These are phyloP conservation scores for Malacosoma neustria DNA, from an alignment of 2,888 invertebrate genomes.

Conservation along the genomic window DNA sequence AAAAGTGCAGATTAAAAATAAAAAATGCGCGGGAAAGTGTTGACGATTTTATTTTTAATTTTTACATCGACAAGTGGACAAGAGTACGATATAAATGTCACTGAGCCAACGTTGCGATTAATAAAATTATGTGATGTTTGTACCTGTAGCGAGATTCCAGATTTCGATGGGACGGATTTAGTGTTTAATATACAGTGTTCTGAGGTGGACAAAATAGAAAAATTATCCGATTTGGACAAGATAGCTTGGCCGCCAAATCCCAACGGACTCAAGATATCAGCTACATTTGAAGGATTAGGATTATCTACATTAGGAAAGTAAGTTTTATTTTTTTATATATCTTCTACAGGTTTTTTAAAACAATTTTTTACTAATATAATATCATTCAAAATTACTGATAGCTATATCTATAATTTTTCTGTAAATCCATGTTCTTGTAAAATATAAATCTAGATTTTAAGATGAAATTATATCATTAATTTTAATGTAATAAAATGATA, in stretches of 20 bases:
- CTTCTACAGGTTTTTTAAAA: no score
- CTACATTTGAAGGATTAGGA: conserved; percentile 54
- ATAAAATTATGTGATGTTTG: conserved; percentile 58
- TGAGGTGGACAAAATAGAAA: conserved; percentile 30
- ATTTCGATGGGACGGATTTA: conserved; percentile 48
- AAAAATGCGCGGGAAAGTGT: conserved; percentile 12
- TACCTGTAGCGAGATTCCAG: conserved; percentile 63
- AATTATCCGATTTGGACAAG: conserved; percentile 51
- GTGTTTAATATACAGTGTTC: conserved; percentile 63
- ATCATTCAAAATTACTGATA: no score
- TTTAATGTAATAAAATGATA: conserved; percentile 8
- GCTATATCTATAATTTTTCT: no score
- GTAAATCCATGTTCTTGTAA: no score
- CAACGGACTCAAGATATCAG: conserved; percentile 57
- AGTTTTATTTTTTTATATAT: conserved; percentile 20
- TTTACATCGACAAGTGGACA: not conserved
- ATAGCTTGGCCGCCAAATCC: conserved; percentile 61
- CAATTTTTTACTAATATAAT: no score
- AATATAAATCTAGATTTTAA: no score
- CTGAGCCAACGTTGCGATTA: conserved; percentile 11
- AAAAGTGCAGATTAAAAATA: conserved; percentile 56
- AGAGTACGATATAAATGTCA: not conserved
- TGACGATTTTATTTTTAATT: conserved; percentile 3
- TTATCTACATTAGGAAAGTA: conserved; percentile 60
- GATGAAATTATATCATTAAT: conserved; percentile 2